A percentile compares a stretch with the other conserved stretches of the same genome.
Conservation (phyloP, 2,113 vertebrate species). For the Nannospalax galili region DNA sequence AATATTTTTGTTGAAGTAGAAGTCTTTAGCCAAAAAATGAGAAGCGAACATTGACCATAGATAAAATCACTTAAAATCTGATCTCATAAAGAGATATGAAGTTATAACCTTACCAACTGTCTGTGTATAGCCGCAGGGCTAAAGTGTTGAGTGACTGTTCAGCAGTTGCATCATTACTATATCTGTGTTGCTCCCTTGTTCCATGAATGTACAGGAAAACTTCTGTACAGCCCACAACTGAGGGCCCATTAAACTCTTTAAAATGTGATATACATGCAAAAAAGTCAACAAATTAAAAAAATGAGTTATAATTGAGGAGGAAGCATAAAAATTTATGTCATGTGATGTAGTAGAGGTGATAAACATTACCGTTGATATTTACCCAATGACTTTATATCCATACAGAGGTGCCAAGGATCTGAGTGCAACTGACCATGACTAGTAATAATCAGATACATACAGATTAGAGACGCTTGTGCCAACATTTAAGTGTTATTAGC, state of each 20-base stretch:
- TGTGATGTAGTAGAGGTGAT: no score
- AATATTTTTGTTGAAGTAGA: slow-evolving; percentile 26
- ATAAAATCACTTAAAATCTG: slow-evolving; percentile 60
- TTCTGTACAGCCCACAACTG: slow-evolving; percentile 69
- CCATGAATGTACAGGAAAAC: slow-evolving; percentile 67
- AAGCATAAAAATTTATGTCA: no score
- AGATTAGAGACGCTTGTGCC: no score
- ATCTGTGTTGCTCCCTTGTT: slow-evolving; percentile 60
- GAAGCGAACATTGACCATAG: not conserved
- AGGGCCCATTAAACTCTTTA: slow-evolving; percentile 72
- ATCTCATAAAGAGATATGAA: slow-evolving; percentile 38
- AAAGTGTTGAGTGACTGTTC: slow-evolving; percentile 60
- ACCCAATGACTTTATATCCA: no score
- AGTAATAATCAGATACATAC: no score
- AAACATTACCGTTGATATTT: no score
- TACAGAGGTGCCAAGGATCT: no score
- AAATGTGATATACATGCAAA: no score
- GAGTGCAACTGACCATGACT: no score
- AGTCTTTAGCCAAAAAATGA: slow-evolving; percentile 14
- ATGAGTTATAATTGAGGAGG: no score
- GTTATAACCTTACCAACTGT: slow-evolving; percentile 61
- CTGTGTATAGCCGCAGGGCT: slow-evolving; percentile 50
- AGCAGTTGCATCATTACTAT: slow-evolving; percentile 54
- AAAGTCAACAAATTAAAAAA: no score
- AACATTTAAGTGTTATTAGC: no score